phyloP scores from a whole-genome alignment of 30 jellyfish, hydroid and myxozoan species.

The Chironex yamaguchii region DNA sequence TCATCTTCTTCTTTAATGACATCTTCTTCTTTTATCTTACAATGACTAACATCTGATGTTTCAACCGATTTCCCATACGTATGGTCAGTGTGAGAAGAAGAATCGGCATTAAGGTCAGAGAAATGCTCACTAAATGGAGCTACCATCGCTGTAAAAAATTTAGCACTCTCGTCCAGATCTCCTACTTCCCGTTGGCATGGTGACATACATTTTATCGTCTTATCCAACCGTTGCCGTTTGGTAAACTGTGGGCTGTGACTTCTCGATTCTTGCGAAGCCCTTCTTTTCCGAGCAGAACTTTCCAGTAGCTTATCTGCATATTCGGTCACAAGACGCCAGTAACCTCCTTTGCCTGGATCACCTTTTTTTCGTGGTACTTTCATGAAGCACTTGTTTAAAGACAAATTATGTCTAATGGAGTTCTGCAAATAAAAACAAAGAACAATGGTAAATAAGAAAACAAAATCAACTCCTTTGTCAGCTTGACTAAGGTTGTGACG shows the following conservation, averaged over 20 bases:
- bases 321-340: slow-evolving; percentile 97
- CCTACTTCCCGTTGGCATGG: neutral
- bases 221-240: slow-evolving; percentile 83
- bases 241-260: slow-evolving; percentile 54
- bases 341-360: slow-evolving; percentile 99
- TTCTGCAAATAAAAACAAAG: slow-evolving; percentile 61
- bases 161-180: too few relatives aligned
- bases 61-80: slow-evolving; percentile 45
- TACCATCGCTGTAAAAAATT: slow-evolving; percentile 25
- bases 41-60: neutral
- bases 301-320: slow-evolving; percentile 92
- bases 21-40: slow-evolving; percentile 30
- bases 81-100: slow-evolving; percentile 57
- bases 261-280: slow-evolving; percentile 80
- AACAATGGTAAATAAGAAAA: neutral
- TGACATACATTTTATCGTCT: neutral
- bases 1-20: slow-evolving; percentile 25
- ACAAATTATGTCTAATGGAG: slow-evolving; percentile 98
- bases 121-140: slow-evolving; percentile 42
- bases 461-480: too few relatives aligned
- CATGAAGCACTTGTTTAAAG: slow-evolving; percentile 95
- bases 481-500: too few relatives aligned
- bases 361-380: slow-evolving; percentile 99
- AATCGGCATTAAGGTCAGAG: slow-evolving; percentile 50
- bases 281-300: slow-evolving; percentile 84